These are phyloP conservation scores for Engystomops pustulosus DNA, from an alignment of 2,113 vertebrate genomes.

Conservation along the genomic window DNA sequence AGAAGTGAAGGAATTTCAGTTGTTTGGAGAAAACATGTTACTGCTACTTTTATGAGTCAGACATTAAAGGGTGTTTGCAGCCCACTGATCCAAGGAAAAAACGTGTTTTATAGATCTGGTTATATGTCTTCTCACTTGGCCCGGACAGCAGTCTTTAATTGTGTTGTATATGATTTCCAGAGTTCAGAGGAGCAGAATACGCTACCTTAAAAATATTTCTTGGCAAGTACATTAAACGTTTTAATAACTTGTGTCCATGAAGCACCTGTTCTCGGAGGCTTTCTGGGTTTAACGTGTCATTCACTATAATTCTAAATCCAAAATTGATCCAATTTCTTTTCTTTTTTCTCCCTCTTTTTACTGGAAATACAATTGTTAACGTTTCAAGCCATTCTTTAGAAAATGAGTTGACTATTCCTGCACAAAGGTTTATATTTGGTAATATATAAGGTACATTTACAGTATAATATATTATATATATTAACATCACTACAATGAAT, in stretches of 20 bases:
- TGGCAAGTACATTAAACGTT: slow-evolving; percentile 36
- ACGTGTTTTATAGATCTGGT: slow-evolving; percentile 24
- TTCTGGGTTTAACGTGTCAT: background rate
- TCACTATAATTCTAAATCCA: background rate
- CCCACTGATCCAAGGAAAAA: slow-evolving; percentile 35
- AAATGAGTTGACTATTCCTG: background rate
- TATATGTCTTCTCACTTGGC: slow-evolving; percentile 39
- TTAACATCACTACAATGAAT: too few relatives aligned
- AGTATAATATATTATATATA: too few relatives aligned
- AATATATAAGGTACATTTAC: too few relatives aligned
- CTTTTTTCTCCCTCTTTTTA: too few relatives aligned
- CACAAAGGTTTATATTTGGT: background rate
- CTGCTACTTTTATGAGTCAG: slow-evolving; percentile 28
- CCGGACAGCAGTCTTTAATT: slow-evolving; percentile 27
- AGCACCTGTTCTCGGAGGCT: slow-evolving; percentile 8
- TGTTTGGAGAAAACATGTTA: slow-evolving; percentile 39
- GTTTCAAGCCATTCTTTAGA: background rate
- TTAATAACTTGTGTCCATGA: slow-evolving; percentile 35
- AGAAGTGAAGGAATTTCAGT: slow-evolving; percentile 33
- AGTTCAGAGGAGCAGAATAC: slow-evolving; percentile 18
- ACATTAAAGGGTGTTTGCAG: slow-evolving; percentile 39
- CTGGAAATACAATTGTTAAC: background rate
- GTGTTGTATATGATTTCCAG: slow-evolving; percentile 28
- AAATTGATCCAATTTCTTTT: background rate
- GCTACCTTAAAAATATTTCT: slow-evolving; percentile 43